Evolutionary conservation across 2,797 vertebrate species (phyloP), one percentile per base, ranked within the genome.

Genomic region (Characodon lateralis): DNA sequence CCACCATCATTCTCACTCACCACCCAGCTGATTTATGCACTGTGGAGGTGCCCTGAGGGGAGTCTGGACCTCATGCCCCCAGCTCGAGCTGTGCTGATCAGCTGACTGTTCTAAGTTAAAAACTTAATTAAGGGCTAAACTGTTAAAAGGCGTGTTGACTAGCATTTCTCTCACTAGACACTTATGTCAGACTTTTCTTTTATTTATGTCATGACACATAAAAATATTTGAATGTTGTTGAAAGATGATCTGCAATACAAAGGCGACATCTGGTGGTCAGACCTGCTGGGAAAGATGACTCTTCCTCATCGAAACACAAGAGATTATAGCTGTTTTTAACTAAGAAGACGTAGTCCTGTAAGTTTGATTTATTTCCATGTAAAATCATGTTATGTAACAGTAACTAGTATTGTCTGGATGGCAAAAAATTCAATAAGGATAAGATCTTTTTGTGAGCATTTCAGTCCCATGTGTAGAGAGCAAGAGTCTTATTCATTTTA

Each of bases 1-100:
- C 48, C 35, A 41, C 35, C 63, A 66, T 66, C 63, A 66, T 39
- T 22, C 63, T 66, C 63, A 41, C 63, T 66, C 63, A 39, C 63
- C 63, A 39, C 63, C 63, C 18, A 41, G 35, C 7, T 41, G 63
- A 66, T 66, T 35, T 41, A 66, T 66, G 20, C 9, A 10, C 63
- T 66, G 63, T 22, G 63, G 26, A 66, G 63, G 35, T 22, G 18
- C 3, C 63, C 9, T 66, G 20, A 66, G 31, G 20, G 35, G 31
- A 35, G 35, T 66, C 20, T 24, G 63, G 8, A 41, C 35, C 9
- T 20, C 35, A 66, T 41, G 63, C 35, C 63, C 35, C 35, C 9
- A 1, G 35, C 9, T 31, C 31, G 18, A 63, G 35, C 2, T 7
- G 0, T 1, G 14, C 59, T 63, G 20, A 63, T 35, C 28, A 35